Evolutionary conservation across 2,888 invertebrate genomes (phyloP).

Genomic region (Scaptomyza reducta): DNA sequence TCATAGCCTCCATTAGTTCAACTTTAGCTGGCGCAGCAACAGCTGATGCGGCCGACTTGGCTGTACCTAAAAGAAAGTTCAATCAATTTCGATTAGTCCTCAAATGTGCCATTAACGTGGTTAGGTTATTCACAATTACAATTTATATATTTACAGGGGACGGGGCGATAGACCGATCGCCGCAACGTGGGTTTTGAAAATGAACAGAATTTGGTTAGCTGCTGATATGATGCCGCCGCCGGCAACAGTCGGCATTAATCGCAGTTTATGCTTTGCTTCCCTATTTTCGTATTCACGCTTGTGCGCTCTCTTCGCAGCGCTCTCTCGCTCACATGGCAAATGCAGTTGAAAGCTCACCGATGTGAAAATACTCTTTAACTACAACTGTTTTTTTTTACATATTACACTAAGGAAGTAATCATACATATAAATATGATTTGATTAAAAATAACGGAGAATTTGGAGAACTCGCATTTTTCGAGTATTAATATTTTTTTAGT

Average conservation of each 20-base stretch:
- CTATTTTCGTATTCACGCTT: conserved; percentile 23
- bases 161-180: conserved; percentile 49
- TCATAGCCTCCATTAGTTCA: conserved; percentile 82
- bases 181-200: conserved; percentile 66
- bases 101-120: conserved; percentile 7
- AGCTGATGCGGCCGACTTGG: conserved; percentile 36
- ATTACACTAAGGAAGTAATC: conserved; percentile 1
- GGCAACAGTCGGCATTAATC: conserved; percentile 57
- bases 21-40: conserved; percentile 63
- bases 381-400: conserved; percentile 4
- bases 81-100: conserved; percentile 4
- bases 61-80: conserved; percentile 49
- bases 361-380: conserved; percentile 39
- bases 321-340: conserved; percentile 14
- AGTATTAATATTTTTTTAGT: neutral
- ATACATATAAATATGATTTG: conserved; percentile 4
- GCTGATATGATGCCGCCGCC: conserved; percentile 27
- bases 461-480: neutral
- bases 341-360: conserved; percentile 26
- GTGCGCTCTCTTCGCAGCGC: conserved; percentile 3
- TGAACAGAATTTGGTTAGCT: conserved; percentile 30
- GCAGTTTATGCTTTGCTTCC: conserved; percentile 62
- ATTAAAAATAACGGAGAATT: neutral
- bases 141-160: conserved; percentile 13
- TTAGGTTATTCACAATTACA: conserved; percentile 34